These are phyloP conservation scores for Gila orcuttii DNA, from an alignment of 2,113 vertebrate species.

Conservation along the genomic window DNA sequence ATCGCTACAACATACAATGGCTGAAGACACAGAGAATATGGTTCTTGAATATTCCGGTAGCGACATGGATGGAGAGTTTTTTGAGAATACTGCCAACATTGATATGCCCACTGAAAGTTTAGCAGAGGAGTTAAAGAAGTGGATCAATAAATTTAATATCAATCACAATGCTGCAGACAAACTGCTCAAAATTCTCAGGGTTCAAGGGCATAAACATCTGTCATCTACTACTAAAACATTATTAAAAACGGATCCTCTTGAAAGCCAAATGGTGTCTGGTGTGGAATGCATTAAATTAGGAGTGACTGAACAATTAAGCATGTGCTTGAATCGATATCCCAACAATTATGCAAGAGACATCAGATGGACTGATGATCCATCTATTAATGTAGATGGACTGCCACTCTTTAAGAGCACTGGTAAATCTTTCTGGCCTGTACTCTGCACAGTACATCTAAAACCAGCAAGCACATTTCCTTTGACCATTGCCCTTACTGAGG, in stretches of 20 bases:
- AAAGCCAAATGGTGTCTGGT: not conserved
- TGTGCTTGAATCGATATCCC: not conserved
- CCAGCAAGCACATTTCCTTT: too few species aligned
- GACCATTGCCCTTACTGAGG: too few species aligned
- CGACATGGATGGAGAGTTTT: not conserved
- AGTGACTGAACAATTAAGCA: not conserved
- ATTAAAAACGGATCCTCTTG: not conserved
- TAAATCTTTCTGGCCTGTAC: too few species aligned
- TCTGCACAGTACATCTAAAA: too few species aligned
- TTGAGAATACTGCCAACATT: not conserved
- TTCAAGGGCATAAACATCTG: not conserved
- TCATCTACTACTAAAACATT: not conserved
- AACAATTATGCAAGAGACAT: not conserved
- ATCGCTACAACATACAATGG: not conserved
- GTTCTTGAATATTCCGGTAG: not conserved
- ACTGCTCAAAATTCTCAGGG: conserved; percentile 3
- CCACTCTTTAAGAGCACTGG: too few species aligned
- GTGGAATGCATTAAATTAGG: not conserved
- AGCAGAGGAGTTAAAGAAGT: not conserved
- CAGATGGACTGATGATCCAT: too few species aligned
- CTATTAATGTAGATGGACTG: too few species aligned
- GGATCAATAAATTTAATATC: not conserved
- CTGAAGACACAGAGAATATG: not conserved
- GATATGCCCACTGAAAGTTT: not conserved
- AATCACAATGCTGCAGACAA: conserved; percentile 1